phyloP scores from a whole-genome alignment of 2,797 vertebrate species.

The Paramormyrops hopkinsi region DNA sequence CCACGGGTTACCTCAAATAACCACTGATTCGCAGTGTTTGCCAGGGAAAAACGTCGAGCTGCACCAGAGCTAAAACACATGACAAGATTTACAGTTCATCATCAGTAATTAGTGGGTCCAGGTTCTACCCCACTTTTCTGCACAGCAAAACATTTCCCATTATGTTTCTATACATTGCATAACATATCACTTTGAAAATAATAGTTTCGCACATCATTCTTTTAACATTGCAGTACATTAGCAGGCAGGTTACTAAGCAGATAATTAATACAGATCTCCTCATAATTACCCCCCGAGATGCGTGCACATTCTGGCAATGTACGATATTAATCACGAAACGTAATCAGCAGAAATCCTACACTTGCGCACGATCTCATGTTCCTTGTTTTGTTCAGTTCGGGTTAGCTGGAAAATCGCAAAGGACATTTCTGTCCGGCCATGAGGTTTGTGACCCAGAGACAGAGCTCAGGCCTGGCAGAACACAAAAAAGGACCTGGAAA shows the following conservation, averaged over 20 bases:
- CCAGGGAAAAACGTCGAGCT: neutral
- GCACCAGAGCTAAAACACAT: neutral
- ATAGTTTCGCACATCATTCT: neutral
- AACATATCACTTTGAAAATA: neutral
- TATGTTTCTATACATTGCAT: neutral
- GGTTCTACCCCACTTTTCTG: neutral
- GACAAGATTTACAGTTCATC: neutral
- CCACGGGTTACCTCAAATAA: neutral
- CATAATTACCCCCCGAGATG: neutral
- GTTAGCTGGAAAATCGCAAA: neutral
- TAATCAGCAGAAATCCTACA: constrained; percentile 17
- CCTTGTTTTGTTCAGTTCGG: neutral
- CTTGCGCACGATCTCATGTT: constrained; percentile 10
- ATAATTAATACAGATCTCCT: neutral
- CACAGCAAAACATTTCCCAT: neutral
- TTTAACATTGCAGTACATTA: neutral
- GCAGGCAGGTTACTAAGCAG: neutral
- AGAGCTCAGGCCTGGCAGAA: neutral
- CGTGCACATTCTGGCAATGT: neutral
- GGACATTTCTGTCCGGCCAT: neutral
- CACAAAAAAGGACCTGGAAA: neutral
- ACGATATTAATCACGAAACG: constrained; percentile 10
- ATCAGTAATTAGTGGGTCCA: neutral
- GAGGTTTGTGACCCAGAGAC: neutral
- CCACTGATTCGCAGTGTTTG: neutral